Evolutionary conservation across 1,140 invertebrate genomes (phyloP), one percentile per base, ranked within the genome.

Genomic region (Anadara kagoshimensis): DNA sequence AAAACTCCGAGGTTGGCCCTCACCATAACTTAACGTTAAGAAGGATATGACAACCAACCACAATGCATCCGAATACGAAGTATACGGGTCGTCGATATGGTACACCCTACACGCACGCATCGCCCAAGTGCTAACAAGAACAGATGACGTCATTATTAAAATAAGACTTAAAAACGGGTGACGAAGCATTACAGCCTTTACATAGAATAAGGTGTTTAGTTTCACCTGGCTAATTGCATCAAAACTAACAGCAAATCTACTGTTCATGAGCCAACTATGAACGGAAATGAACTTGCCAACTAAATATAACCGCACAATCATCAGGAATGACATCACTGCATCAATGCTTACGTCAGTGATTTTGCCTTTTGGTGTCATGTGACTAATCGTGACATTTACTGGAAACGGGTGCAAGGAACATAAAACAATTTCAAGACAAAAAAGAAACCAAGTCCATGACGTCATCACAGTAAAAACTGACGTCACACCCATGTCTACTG

Each of bases 11-110:
- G 84, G 84, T 12, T 76, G 73, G 12, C 85, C 72, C 44, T 87
- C 86, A 0, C 86, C 86, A 73, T 87, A 87, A 20, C 85, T 85
- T 11, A 87, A 79, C 0, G 83, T 82, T 1, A 87, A 78, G 70
- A 87, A 87, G 1, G 85, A 86, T 57, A 87, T 83, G 36, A 83
- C 80, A 10, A 82, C 75, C 11, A 87, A 67, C 86, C 86, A 87
- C 69, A 87, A 75, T 12, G 83, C 78, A 49, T 86, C 73, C 61
- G 70, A 65, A 58, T 70, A 54, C 14, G 63, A 70, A 49, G 64
- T 61, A 41, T 59, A n/a, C 18, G 43, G 36, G 10, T 65, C 36
- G 16, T 43, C 29, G 22, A 65, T 70, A 29, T 77, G 75, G 41
- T 73, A 73, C 18, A 77, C 36, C 43, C 79, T 78, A 56, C 80